Percentiles rank a stretch among this genome's conserved stretches.
Conservation (phyloP, 2,888 invertebrate genomes). For the Orchesellides sinensis region DNA sequence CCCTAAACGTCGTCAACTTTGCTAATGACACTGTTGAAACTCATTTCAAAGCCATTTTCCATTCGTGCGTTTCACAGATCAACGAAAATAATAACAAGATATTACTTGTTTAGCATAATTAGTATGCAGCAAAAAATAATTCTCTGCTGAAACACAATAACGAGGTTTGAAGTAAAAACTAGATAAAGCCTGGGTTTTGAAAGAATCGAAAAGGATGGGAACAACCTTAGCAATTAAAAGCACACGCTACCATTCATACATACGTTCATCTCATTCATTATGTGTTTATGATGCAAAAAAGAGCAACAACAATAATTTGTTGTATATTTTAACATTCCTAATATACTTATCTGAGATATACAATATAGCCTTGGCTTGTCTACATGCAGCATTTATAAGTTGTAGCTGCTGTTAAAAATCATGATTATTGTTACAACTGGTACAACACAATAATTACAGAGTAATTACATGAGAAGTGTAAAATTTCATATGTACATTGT, state of each 20-base stretch:
- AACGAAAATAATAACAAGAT: slow-evolving; percentile 8
- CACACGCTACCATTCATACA: slow-evolving; percentile 33
- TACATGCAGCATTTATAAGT: background rate
- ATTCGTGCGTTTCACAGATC: slow-evolving; percentile 18
- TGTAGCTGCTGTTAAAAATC: too few relatives aligned
- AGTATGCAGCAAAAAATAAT: slow-evolving; percentile 1
- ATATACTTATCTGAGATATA: background rate
- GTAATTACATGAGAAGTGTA: slow-evolving; percentile 54
- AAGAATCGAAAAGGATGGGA: background rate
- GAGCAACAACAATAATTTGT: background rate
- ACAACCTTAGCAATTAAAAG: slow-evolving; percentile 10
- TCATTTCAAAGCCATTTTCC: slow-evolving; percentile 38
- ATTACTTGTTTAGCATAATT: slow-evolving; percentile 39
- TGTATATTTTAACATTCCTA: background rate
- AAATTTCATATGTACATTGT: slow-evolving; percentile 43
- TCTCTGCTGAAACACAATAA: too few relatives aligned
- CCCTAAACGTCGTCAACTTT: too few relatives aligned
- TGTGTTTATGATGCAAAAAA: background rate
- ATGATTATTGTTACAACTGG: slow-evolving; percentile 23
- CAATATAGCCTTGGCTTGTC: background rate
- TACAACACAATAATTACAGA: slow-evolving; percentile 39
- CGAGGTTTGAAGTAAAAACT: too few relatives aligned
- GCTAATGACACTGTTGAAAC: slow-evolving; percentile 33
- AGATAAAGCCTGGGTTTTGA: background rate
- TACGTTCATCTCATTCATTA: slow-evolving; percentile 10